Evolutionary conservation across 2,888 invertebrate species (phyloP).

Genomic region (Eustalomyia histrio): DNA sequence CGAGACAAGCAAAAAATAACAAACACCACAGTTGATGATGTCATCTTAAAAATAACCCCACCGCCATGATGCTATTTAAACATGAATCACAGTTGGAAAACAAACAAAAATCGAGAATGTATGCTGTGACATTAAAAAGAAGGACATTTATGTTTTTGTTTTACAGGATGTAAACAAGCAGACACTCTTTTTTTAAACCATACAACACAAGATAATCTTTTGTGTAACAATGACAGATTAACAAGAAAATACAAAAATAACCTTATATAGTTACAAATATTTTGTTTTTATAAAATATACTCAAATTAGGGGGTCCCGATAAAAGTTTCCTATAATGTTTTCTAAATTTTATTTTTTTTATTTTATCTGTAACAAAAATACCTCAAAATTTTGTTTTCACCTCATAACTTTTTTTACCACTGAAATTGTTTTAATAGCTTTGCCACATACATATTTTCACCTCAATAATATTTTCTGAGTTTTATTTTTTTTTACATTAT

Average conservation of each 20-base stretch:
- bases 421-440: too few species aligned
- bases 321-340: too few species aligned
- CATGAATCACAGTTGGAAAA: slow-evolving; percentile 28
- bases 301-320: too few species aligned
- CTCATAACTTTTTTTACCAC: too few species aligned
- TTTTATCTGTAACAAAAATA: too few species aligned
- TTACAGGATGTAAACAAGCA: slow-evolving; percentile 6
- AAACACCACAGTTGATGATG: slow-evolving; percentile 21
- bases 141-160: slow-evolving; percentile 16
- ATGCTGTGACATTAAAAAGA: slow-evolving; percentile 9
- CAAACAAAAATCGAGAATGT: neutral
- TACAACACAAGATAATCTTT: neutral
- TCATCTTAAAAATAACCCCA: slow-evolving; percentile 33
- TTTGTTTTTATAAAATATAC: neutral
- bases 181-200: neutral
- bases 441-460: too few species aligned
- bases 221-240: neutral
- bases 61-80: slow-evolving; percentile 17
- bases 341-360: too few species aligned
- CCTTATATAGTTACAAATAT: neutral
- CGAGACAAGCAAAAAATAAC: neutral
- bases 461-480: too few species aligned
- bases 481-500: too few species aligned
- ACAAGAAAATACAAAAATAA: neutral
- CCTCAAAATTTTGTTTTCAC: too few species aligned